Evolutionary conservation across 1,140 invertebrate species (phyloP).

Genomic region (Penaeus indicus): DNA sequence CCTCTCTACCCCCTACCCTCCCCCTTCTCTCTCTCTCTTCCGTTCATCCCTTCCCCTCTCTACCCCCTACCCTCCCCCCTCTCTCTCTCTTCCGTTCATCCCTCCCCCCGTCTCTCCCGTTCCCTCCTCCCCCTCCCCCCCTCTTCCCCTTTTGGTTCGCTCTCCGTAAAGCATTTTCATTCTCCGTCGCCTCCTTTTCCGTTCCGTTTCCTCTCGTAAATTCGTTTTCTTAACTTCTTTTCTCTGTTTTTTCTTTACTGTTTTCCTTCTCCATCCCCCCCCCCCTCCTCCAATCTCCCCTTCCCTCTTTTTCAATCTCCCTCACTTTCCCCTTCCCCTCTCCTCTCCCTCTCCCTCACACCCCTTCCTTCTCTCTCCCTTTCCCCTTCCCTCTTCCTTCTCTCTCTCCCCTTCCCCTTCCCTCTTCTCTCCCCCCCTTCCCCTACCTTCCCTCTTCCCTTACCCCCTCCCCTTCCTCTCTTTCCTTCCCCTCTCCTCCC

Average conservation of each 20-base stretch:
- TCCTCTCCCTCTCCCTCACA: too few relatives aligned
- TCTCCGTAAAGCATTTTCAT: background rate
- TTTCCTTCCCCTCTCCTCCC: too few relatives aligned
- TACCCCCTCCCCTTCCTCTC: too few relatives aligned
- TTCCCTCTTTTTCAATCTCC: too few relatives aligned
- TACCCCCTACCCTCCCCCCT: background rate
- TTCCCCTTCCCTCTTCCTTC: too few relatives aligned
- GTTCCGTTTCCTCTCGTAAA: background rate
- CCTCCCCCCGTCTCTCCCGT: background rate
- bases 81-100: background rate
- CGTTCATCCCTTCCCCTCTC: background rate
- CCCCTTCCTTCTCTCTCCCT: too few relatives aligned
- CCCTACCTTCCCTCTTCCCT: too few relatives aligned
- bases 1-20: background rate
- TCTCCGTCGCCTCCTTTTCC: background rate
- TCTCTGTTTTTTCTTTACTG: background rate
- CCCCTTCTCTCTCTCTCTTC: background rate
- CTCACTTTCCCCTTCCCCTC: too few relatives aligned
- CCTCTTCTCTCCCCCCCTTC: too few relatives aligned
- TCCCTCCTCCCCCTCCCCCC: background rate
- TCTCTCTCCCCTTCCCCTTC: too few relatives aligned
- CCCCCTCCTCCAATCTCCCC: too few relatives aligned
- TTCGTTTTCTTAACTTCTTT: background rate
- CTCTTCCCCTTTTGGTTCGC: background rate
- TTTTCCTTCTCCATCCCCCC: too few relatives aligned